Evolutionary conservation across 2,888 invertebrate species (phyloP).

Genomic region (Cyclophora punctaria): DNA sequence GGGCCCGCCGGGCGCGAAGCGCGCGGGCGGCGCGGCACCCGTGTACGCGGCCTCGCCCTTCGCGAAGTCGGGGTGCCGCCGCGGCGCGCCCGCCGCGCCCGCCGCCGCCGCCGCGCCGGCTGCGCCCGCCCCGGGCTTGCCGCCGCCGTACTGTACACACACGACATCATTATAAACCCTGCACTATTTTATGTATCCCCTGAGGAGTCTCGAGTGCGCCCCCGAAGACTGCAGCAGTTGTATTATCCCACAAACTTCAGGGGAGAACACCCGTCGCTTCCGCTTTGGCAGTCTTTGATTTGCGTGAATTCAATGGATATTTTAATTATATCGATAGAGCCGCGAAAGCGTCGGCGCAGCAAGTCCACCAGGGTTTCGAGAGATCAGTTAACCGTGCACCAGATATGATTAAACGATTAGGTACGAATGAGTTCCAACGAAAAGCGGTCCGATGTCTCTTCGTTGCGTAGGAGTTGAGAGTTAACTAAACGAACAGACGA

Average conservation of each 20-base stretch:
- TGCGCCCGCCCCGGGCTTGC: slow-evolving; percentile 47
- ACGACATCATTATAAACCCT: too few relatives aligned
- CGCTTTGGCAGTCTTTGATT: too few relatives aligned
- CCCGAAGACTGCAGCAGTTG: too few relatives aligned
- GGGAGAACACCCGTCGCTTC: too few relatives aligned
- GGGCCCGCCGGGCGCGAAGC: slow-evolving; percentile 28
- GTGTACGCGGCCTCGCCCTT: slow-evolving; percentile 31
- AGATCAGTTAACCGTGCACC: background rate
- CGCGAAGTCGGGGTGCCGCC: slow-evolving; percentile 46
- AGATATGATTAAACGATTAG: slow-evolving; percentile 25
- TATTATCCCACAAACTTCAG: too few relatives aligned
- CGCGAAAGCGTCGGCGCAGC: too few relatives aligned
- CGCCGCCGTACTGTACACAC: slow-evolving; percentile 50
- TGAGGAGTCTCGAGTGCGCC: too few relatives aligned
- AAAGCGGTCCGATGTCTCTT: slow-evolving; percentile 32
- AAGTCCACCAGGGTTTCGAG: too few relatives aligned
- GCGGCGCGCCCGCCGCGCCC: slow-evolving; percentile 42
- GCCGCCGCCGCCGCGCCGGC: slow-evolving; percentile 72
- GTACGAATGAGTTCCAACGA: slow-evolving; percentile 14
- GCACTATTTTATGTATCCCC: too few relatives aligned
- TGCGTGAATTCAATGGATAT: too few relatives aligned
- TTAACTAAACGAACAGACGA: background rate
- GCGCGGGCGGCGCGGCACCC: slow-evolving; percentile 22
- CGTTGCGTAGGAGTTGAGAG: background rate
- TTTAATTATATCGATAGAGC: too few relatives aligned